These are phyloP conservation scores for Latrodectus geometricus DNA, from an alignment of 1,140 invertebrate genomes.

Conservation along the genomic window DNA sequence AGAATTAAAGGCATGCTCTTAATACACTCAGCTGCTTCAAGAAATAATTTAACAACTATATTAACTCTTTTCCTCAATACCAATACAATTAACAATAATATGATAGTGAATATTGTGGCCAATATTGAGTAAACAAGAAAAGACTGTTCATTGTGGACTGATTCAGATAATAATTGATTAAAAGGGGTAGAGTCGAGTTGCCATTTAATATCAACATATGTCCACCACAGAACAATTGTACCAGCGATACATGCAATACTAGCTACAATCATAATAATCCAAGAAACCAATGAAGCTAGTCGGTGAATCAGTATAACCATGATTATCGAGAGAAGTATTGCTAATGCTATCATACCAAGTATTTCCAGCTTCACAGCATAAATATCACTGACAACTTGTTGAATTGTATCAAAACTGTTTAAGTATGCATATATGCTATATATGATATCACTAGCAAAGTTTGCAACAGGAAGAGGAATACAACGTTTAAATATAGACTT, in stretches of 20 bases:
- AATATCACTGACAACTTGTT: slow-evolving; percentile 88
- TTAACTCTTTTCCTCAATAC: slow-evolving; percentile 83
- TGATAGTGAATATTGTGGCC: slow-evolving; percentile 87
- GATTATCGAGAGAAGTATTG: slow-evolving; percentile 86
- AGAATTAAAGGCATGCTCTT: slow-evolving; percentile 85
- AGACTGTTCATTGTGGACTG: slow-evolving; percentile 85
- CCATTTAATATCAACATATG: slow-evolving; percentile 82
- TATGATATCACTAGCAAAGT: slow-evolving; percentile 75
- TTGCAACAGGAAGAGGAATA: slow-evolving; percentile 79
- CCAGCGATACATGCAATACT: slow-evolving; percentile 80
- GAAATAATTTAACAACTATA: slow-evolving; percentile 84
- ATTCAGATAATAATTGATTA: slow-evolving; percentile 75
- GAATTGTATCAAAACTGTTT: slow-evolving; percentile 87
- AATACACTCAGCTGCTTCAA: slow-evolving; percentile 87
- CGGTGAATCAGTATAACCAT: slow-evolving; percentile 87
- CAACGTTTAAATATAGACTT: slow-evolving; percentile 86
- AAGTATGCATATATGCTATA: slow-evolving; percentile 82
- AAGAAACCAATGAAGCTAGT: slow-evolving; percentile 84
- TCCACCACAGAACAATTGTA: slow-evolving; percentile 88
- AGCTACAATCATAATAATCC: slow-evolving; percentile 85
- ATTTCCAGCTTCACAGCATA: slow-evolving; percentile 85
- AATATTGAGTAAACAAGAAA: slow-evolving; percentile 86
- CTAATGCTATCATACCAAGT: slow-evolving; percentile 82
- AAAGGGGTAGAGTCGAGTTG: slow-evolving; percentile 76
- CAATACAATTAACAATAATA: slow-evolving; percentile 82